Evolutionary conservation across 2,113 vertebrate species (phyloP).

Genomic region (Mus spicilegus): DNA sequence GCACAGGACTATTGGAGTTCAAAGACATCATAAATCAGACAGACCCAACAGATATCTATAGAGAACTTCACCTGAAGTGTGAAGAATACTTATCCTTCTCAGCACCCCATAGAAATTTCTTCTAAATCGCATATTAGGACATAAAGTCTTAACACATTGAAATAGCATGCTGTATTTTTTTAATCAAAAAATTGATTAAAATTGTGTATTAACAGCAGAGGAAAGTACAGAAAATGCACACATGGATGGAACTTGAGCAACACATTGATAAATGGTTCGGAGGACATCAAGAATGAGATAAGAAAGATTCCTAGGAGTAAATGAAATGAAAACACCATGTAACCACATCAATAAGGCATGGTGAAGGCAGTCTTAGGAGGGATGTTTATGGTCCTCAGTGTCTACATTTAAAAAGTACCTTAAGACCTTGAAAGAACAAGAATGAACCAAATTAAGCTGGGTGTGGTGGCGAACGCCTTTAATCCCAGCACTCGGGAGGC

Average conservation of each 20-base stretch:
- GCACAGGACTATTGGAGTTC: neutral
- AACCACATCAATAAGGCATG: no score
- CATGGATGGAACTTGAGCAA: neutral
- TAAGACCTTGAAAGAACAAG: neutral
- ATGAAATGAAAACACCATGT: neutral
- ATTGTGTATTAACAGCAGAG: no score
- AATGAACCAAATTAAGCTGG: neutral
- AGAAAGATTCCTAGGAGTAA: neutral
- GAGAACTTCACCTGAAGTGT: neutral
- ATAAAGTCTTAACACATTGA: neutral
- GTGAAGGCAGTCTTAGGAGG: neutral
- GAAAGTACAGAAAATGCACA: neutral
- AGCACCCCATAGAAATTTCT: neutral
- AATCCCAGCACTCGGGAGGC: no score
- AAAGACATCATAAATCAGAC: neutral
- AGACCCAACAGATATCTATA: neutral
- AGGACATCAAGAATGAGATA: neutral
- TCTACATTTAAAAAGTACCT: neutral
- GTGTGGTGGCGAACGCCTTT: no score
- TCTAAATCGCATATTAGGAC: neutral
- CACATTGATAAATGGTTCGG: neutral
- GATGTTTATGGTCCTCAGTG: neutral
- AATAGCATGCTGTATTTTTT: neutral
- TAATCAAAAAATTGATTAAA: neutral
- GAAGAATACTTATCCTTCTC: neutral